Evolutionary conservation across 2,113 vertebrate species (phyloP).

Genomic region (Poeciliopsis turrubarensis): DNA sequence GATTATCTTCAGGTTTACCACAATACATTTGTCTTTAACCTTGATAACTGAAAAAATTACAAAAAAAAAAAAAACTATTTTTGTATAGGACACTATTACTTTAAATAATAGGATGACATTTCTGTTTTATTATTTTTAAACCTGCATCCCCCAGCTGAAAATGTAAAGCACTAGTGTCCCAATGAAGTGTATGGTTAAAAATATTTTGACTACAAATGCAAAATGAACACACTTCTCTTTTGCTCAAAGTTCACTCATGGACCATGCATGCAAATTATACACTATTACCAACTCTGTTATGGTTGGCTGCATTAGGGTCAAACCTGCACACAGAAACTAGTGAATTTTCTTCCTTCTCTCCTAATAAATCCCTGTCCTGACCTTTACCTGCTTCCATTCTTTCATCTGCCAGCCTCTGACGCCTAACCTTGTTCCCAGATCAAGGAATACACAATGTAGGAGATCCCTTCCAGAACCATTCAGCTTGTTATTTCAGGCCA

Average conservation of each 20-base stretch:
- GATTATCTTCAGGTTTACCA: too few species aligned
- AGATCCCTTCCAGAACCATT: conserved; percentile 35
- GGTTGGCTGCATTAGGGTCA: conserved; percentile 3
- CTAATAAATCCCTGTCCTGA: conserved; percentile 26
- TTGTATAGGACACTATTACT: neutral
- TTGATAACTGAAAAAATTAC: too few species aligned
- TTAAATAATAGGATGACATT: neutral
- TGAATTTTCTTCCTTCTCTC: neutral
- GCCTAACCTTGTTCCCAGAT: conserved; percentile 51
- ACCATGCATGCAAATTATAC: neutral
- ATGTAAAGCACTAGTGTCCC: neutral
- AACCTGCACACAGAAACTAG: neutral
- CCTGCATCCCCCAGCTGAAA: neutral
- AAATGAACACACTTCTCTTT: neutral
- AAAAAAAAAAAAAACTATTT: too few species aligned
- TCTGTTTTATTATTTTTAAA: neutral
- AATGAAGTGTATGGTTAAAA: neutral
- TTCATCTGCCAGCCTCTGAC: conserved; percentile 55
- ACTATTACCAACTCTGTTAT: neutral
- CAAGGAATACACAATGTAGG: conserved; percentile 7
- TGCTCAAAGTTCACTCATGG: neutral
- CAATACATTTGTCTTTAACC: too few species aligned
- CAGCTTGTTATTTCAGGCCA: conserved; percentile 67
- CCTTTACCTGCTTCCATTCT: conserved; percentile 20
- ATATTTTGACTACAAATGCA: neutral